Evolutionary conservation across 2,888 invertebrate species (phyloP).

Genomic region (Archaeoteleia sp.): DNA sequence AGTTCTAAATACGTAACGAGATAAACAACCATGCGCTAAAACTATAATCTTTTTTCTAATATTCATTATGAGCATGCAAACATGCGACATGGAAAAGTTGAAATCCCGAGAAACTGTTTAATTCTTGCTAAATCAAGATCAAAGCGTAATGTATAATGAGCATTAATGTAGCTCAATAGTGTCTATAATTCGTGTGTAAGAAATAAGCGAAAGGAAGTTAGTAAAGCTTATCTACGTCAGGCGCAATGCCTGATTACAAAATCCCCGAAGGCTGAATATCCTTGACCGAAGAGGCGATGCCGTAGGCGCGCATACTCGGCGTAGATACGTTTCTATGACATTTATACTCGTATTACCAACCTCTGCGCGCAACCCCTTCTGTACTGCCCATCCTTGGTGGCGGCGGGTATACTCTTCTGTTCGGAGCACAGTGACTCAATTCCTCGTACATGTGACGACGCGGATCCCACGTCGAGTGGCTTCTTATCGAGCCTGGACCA

Average conservation of each 20-base stretch:
- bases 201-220: conserved; percentile 3
- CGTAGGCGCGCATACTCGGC: conserved; percentile 34
- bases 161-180: too few relatives aligned
- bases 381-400: conserved; percentile 78
- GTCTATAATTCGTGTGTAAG: conserved; percentile 4
- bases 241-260: conserved; percentile 35
- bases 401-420: conserved; percentile 76
- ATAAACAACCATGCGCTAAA: too few relatives aligned
- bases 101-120: too few relatives aligned
- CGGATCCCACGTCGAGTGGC: conserved; percentile 92
- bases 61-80: too few relatives aligned
- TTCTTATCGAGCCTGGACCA: conserved; percentile 76
- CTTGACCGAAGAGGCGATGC: conserved; percentile 49
- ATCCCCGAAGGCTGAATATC: conserved; percentile 40
- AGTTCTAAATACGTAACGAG: too few relatives aligned
- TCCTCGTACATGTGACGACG: conserved; percentile 93
- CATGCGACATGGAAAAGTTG: too few relatives aligned
- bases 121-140: too few relatives aligned
- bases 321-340: conserved; percentile 33
- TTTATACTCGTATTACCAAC: conserved; percentile 67
- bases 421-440: conserved; percentile 80
- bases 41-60: too few relatives aligned
- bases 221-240: conserved; percentile 24
- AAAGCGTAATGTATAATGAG: too few relatives aligned
- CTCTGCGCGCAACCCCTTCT: conserved; percentile 74